Base-by-base conservation (phyloP, 2,888 invertebrate genomes). In the Euphydryas editha region DNA sequence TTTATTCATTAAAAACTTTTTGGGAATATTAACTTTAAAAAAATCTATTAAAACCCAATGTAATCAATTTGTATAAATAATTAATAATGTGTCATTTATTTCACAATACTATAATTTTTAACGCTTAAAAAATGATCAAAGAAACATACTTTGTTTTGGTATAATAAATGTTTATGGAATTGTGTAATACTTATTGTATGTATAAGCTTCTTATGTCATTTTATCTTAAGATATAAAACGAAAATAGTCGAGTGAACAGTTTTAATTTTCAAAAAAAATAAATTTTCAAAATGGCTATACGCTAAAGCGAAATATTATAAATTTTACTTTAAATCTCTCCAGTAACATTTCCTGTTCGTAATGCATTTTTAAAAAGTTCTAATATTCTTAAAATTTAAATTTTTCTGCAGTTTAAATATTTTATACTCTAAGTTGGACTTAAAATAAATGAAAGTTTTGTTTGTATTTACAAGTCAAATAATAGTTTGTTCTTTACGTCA, bases 301-400 rank as follows among this genome's bases (percentile, higher is more conserved):
- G 20, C 6, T 47, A 47, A 24, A 24, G 15, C n/a, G 49, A 51
- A 51, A 51, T 24, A 24, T 51, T 6, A 51, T 7, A 24, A 51
- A 51, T 51, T 15, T 13, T 5, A 24, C 24, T 51, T 51, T 51
- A 51, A 51, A 51, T 51, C 24, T 24, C 21, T 49, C 24, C 20
- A 51, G n/a, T 51, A 20, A 15, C 15, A 15, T 51, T 51, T 51
- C n/a, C 49, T 51, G n/a, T 51, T 7, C 24, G 21, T 49, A 51
- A 51, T 51, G n/a, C 15, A 24, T 51, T 24, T 24, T 51, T 51
- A 51, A 51, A 51, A 24, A 24, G 49, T 51, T 24, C 24, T 21
- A 24, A 51, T 51, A 51, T 51, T 24, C 24, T 24, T 51, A 21
- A 24, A 13, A 51, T 24, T 51, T n/a, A 51, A 21, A 24, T 24